Conservation (phyloP, 2,797 vertebrate species). For the Onychomys leucogaster region DNA sequence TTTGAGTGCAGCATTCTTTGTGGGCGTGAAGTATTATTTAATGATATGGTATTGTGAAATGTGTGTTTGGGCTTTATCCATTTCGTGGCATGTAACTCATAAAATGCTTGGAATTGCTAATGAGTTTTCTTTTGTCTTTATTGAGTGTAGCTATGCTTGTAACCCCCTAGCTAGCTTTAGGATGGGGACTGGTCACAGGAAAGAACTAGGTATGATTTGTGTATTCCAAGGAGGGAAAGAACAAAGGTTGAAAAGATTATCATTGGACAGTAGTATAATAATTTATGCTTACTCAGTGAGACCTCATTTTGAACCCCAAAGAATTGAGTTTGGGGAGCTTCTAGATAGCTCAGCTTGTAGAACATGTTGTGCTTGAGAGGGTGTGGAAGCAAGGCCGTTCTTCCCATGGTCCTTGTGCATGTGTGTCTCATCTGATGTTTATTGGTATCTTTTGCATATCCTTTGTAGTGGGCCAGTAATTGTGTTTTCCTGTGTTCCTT, state of each 20-base stretch:
- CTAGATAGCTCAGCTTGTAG: background rate
- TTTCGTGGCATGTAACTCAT: background rate
- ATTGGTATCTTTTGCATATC: background rate
- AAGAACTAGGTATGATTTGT: background rate
- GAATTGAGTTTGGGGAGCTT: background rate
- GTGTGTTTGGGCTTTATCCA: background rate
- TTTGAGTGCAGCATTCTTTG: background rate
- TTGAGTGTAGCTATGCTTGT: background rate
- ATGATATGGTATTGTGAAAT: background rate
- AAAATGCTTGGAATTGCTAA: background rate
- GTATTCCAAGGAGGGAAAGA: background rate
- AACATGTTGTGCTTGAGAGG: background rate
- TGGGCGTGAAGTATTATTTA: background rate
- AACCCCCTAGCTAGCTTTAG: background rate
- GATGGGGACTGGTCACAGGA: background rate
- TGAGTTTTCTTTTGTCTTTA: conserved; percentile 7
- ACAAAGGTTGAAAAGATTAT: background rate
- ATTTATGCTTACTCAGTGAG: background rate
- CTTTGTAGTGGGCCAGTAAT: background rate
- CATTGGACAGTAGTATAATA: background rate
- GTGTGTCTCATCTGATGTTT: background rate
- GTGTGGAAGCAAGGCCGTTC: too few species aligned
- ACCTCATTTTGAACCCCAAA: background rate
- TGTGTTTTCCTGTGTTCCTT: background rate
- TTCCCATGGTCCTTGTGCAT: background rate